phyloP scores from a whole-genome alignment of 2,113 vertebrate genomes.

The Amblyornis subalaris region DNA sequence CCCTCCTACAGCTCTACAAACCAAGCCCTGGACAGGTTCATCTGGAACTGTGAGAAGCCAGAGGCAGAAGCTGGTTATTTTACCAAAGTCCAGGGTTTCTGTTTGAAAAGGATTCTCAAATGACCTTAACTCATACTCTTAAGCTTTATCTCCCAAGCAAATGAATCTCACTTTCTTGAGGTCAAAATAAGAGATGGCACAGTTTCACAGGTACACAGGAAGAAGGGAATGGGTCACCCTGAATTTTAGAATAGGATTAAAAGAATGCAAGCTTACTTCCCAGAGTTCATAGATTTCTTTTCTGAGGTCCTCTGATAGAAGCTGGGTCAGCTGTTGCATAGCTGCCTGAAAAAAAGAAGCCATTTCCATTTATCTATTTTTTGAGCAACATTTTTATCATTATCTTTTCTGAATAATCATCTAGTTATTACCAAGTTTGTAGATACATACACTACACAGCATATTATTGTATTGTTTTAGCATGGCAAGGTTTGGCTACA shows the following conservation, averaged over 20 bases:
- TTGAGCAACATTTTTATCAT: not conserved
- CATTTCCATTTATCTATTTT: not conserved
- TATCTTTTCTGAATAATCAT: not conserved
- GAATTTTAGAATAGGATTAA: not conserved
- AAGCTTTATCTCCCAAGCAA: not conserved
- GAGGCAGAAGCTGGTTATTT: not conserved
- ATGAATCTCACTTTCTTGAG: not conserved
- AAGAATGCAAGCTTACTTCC: conserved; percentile 77
- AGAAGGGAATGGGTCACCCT: not conserved
- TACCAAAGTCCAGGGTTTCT: not conserved
- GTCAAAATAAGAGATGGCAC: not conserved
- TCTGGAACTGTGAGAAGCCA: not conserved
- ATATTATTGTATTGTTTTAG: not conserved
- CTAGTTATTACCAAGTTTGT: not conserved
- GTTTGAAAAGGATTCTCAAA: not conserved
- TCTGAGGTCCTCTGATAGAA: conserved; percentile 79
- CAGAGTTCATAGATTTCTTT: conserved; percentile 90
- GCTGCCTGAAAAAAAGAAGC: conserved; percentile 78
- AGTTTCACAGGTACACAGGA: not conserved
- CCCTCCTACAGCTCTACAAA: not conserved
- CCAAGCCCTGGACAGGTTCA: not conserved
- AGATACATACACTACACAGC: not conserved
- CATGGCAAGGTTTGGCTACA: not conserved
- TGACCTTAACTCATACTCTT: not conserved
- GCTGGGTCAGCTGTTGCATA: conserved; percentile 82